These are phyloP conservation scores for Anguilla pacifica DNA, from an alignment of 2,797 vertebrate genomes.

Conservation along the genomic window DNA sequence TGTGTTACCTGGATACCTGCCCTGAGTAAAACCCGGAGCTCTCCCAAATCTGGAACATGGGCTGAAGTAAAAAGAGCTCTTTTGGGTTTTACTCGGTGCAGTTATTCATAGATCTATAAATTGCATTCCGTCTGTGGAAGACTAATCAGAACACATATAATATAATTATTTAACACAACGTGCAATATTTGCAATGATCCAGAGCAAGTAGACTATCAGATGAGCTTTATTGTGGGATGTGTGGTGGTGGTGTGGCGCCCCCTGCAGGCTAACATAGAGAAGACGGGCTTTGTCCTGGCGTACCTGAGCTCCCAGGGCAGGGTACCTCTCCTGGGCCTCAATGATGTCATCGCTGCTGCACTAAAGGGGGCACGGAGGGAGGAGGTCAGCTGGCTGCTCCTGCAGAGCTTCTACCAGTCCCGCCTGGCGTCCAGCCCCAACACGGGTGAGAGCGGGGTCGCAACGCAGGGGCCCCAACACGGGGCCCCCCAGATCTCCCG, in stretches of 20 bases:
- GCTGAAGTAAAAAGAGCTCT: too few species aligned
- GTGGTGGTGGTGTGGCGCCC: not conserved
- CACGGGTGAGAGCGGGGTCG: slow-evolving; percentile 73
- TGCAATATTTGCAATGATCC: not conserved
- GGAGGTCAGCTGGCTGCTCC: slow-evolving; percentile 79
- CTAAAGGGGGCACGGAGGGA: slow-evolving; percentile 62
- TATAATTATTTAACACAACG: not conserved
- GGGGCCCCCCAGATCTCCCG: too few species aligned
- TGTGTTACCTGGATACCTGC: too few species aligned
- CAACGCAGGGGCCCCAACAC: not conserved
- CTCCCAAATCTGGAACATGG: too few species aligned
- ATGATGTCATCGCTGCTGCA: slow-evolving; percentile 71
- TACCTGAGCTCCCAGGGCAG: slow-evolving; percentile 85
- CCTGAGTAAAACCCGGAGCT: too few species aligned
- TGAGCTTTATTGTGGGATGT: not conserved
- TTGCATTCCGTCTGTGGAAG: not conserved
- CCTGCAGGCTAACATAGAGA: slow-evolving; percentile 82
- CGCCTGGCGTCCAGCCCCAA: slow-evolving; percentile 77
- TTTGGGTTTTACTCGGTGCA: too few species aligned
- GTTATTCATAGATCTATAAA: not conserved
- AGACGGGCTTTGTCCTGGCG: slow-evolving; percentile 76
- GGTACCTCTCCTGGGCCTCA: slow-evolving; percentile 80
- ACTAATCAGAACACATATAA: not conserved
- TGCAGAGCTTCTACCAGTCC: slow-evolving; percentile 86
- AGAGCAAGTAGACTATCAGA: not conserved